Conservation (phyloP, 2,888 invertebrate species). For the Cataglyphis livida region DNA sequence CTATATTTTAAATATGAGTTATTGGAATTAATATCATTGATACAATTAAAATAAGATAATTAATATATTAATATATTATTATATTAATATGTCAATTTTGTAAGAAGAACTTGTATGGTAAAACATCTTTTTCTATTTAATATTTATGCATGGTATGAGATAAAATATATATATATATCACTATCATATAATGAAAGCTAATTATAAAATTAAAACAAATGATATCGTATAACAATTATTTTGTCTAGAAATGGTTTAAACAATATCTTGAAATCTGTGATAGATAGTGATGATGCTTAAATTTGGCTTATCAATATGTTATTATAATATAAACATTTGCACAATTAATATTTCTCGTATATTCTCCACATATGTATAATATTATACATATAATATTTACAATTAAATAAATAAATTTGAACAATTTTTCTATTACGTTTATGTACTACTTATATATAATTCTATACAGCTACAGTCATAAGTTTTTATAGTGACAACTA, state of each 20-base stretch:
- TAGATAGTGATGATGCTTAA: not conserved
- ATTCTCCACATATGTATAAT: not conserved
- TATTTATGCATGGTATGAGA: not conserved
- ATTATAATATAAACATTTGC: not conserved
- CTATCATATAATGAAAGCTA: not conserved
- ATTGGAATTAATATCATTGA: not conserved
- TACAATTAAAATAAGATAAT: not conserved
- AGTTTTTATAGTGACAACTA: not conserved
- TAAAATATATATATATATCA: no score
- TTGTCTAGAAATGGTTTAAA: not conserved
- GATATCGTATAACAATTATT: not conserved
- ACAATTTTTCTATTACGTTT: not conserved
- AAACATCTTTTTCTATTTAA: not conserved
- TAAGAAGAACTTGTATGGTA: not conserved
- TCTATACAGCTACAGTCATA: not conserved
- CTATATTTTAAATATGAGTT: not conserved
- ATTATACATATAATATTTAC: not conserved
- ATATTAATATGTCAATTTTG: not conserved
- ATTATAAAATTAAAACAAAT: not conserved
- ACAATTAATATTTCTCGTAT: conserved; percentile 1
- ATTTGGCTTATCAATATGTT: not conserved
- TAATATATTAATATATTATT: not conserved
- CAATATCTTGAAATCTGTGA: not conserved
- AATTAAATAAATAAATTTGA: not conserved
- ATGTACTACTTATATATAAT: not conserved